These are phyloP conservation scores for Drosophila melanica DNA, from an alignment of 1,140 invertebrate species.

Conservation along the genomic window DNA sequence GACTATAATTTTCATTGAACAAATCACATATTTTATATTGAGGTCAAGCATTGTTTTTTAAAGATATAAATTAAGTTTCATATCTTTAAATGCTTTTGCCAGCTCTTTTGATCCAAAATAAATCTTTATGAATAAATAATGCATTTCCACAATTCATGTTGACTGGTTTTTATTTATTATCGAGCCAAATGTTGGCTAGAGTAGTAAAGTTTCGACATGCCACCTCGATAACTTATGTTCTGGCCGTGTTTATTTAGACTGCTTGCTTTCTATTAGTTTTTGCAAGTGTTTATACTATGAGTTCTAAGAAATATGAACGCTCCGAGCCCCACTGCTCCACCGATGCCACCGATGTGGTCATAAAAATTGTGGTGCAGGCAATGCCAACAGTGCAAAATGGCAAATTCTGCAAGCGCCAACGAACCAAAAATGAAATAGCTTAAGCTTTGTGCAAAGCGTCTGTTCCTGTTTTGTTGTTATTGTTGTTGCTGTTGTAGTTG, in stretches of 20 bases:
- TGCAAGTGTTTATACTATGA: constrained; percentile 65
- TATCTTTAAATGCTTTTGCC: too few species aligned
- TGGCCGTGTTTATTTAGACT: constrained; percentile 51
- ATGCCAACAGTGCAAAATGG: constrained; percentile 71
- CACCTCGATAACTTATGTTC: constrained; percentile 25
- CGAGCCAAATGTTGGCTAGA: constrained; percentile 15
- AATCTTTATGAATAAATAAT: constrained; percentile 14
- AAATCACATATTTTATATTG: not conserved
- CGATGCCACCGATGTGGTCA: constrained; percentile 35
- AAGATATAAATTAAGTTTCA: too few species aligned
- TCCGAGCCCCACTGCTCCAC: constrained; percentile 51
- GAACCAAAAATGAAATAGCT: constrained; percentile 81
- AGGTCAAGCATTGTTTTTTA: not conserved
- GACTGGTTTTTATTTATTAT: constrained; percentile 18
- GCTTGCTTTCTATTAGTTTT: constrained; percentile 70
- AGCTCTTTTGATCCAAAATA: not conserved
- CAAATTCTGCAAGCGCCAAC: constrained; percentile 73
- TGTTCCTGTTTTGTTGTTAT: constrained; percentile 21
- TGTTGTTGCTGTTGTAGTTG: constrained; percentile 12
- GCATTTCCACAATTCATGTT: not conserved
- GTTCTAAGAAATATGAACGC: constrained; percentile 75
- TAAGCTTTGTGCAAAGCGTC: constrained; percentile 75
- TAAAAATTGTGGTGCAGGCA: constrained; percentile 47
- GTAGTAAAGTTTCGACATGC: constrained; percentile 25
- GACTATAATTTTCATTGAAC: not conserved